Base-by-base conservation (phyloP, 2,888 invertebrate species). In the Epirrita christyi region DNA sequence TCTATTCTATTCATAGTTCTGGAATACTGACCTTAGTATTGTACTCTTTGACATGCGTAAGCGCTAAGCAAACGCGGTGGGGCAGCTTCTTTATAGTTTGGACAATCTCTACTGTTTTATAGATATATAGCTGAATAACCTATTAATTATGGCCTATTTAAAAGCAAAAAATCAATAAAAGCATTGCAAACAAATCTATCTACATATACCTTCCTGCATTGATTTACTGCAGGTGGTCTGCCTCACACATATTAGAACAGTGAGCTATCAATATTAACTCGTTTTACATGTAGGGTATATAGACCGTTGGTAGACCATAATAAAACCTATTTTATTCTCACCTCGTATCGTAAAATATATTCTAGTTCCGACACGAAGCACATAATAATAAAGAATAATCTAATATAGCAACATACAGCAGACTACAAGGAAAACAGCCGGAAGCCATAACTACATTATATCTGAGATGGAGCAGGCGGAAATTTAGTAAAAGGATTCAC, bases 381-480 rank as follows among this genome's bases (percentile, higher is more conserved):
- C 37, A 40, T 29, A 34, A 50, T 44, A 43, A 51, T 37, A 47
- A 56, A 49, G 13, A 57, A 66, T 71, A 71, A 71, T 70, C 55
- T 61, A 69, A 70, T 73, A 70, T 50, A 64, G 53, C 55, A 65
- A 65, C 61, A 64, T 65, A 70, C 63, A 65, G 63, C 59, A 63
- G 61, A 56, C 65, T 67, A 69, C 64, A 63, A 71, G 70, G 71
- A 73, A 66, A 72, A 70, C 55, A 63, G 42, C 44, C 29, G 44
- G 48, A 56, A 53, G 56, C 53, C 49, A 55, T 63, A 61, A 63
- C 61, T 36, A 61, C 36, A 59, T 59, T 59, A 61, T 43, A 43
- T 45, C 45, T 48, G 56, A 63, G 50, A 60, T 44, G 55, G 44
- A 56, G 55, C 60, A 58, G 47, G 54, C 55, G 59, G 59, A 63